Percentiles rank a stretch among this genome's conserved stretches.
These are phyloP conservation scores for Apus apus DNA, from an alignment of 2,113 vertebrate genomes.

Conservation along the genomic window DNA sequence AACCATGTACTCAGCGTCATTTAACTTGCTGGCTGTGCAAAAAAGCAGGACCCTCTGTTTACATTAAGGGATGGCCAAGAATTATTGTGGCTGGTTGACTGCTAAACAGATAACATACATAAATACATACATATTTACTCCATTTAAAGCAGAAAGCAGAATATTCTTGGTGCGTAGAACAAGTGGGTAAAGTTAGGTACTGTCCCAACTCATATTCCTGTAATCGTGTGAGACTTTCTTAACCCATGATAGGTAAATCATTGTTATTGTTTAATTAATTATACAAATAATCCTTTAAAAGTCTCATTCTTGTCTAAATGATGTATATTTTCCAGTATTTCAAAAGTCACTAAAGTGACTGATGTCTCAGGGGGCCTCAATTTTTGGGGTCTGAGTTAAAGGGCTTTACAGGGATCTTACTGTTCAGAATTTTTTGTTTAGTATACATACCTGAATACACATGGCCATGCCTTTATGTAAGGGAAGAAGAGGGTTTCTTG, in stretches of 20 bases:
- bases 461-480: background rate
- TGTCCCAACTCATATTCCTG: background rate
- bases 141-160: background rate
- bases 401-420: background rate
- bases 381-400: background rate
- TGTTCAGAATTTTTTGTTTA: background rate
- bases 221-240: background rate
- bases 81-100: background rate
- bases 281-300: background rate
- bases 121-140: rapidly evolving
- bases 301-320: background rate
- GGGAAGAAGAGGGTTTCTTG: background rate
- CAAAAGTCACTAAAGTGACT: background rate
- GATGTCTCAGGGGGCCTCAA: background rate
- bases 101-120: background rate
- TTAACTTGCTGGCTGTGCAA: background rate
- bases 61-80: background rate
- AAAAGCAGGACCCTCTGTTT: background rate
- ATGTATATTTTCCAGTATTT: background rate
- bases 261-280: background rate
- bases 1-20: rapidly evolving
- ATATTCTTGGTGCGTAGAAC: background rate
- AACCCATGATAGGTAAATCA: background rate
- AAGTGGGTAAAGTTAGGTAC: background rate
- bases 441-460: background rate